Evolutionary conservation across 2,797 vertebrate species (phyloP), one percentile per base, ranked within the genome.

Genomic region (Diplodus puntazzo): DNA sequence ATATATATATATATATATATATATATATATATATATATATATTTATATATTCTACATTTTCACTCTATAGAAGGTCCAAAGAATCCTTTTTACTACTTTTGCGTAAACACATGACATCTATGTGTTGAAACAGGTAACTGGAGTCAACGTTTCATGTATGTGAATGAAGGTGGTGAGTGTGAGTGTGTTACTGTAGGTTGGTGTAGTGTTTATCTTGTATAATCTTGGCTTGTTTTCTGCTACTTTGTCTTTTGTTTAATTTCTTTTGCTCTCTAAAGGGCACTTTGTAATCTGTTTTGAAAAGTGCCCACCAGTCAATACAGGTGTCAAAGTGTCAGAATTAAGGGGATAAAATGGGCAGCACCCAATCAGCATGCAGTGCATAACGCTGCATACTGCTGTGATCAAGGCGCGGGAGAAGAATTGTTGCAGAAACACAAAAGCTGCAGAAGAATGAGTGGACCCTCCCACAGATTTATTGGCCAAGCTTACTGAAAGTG

Each of bases 401-500:
- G 23, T 77, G 77, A 89, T 83, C 66, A 52, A 75, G 49, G 61
- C 30, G 58, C 1, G 17, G 25, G 74, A 84, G 73, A 45, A 69
- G 61, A 70, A 55, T 21, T 34, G 53, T 62, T 25, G 43, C 73
- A 57, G 67, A 69, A 64, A 86, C 62, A 83, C 79, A 84, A 87
- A 87, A 80, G 82, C 79, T 75, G 78, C 52, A 39, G 80, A 77
- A 72, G 66, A 55, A 79, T 82, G 68, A 52, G 48, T 14, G 43
- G 61, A 75, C 68, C 82, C 61, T 88, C 80, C 74, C 76, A 77
- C 71, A 76, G 85, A 90, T 89, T 88, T 87, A 88, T 87, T 84
- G 81, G 78, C 80, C 69, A 50, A 75, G 67, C 11, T 68, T 64
- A 75, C 52, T 67, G 48, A 81, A 85, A 83, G 74, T 82, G 69